phyloP scores from a whole-genome alignment of 2,888 invertebrate species.

The Branchipolynoe longqiensis region DNA sequence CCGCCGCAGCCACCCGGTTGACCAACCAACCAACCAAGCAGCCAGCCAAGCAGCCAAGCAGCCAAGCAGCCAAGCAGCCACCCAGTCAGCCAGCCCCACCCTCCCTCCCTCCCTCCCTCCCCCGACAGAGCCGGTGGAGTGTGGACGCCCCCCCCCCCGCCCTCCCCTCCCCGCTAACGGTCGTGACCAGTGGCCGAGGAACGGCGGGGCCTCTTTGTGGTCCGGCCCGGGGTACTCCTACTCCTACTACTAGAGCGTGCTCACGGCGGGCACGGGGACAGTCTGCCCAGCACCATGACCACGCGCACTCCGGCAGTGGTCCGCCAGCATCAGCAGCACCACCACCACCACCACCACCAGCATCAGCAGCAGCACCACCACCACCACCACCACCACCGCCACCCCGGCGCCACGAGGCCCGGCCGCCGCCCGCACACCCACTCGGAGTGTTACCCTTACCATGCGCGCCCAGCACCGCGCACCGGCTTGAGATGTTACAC shows the following conservation, averaged over 20 bases:
- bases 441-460: constrained; percentile 31
- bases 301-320: constrained; percentile 41
- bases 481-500: constrained; percentile 44
- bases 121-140: constrained; percentile 40
- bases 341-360: constrained; percentile 9
- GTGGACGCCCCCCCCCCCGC: constrained; percentile 45
- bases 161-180: no score
- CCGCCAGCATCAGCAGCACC: constrained; percentile 28
- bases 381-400: not conserved
- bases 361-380: not conserved
- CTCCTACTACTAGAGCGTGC: constrained; percentile 46
- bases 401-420: not conserved
- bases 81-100: no score
- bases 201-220: constrained; percentile 39
- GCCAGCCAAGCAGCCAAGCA: no score
- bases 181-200: constrained; percentile 52
- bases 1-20: constrained; percentile 27
- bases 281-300: constrained; percentile 45
- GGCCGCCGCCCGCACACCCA: not conserved
- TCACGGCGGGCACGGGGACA: constrained; percentile 23
- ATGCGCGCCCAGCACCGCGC: constrained; percentile 7
- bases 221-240: not conserved
- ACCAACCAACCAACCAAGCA: no score
- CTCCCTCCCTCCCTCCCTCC: no score
- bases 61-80: no score